These are phyloP conservation scores for Nyctalus aviator DNA, from an alignment of 2,797 vertebrate species.

Conservation along the genomic window DNA sequence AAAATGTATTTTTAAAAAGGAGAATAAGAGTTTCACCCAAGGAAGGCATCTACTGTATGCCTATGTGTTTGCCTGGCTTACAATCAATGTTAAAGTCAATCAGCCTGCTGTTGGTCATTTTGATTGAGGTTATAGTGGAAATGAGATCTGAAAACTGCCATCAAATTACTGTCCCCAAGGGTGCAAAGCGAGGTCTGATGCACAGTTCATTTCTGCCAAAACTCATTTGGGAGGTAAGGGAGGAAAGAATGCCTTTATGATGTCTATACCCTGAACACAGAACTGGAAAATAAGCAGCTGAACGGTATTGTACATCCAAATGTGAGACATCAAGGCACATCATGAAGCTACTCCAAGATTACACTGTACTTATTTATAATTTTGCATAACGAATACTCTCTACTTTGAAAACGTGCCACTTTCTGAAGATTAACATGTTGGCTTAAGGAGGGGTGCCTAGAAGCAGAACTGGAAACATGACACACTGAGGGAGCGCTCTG, in stretches of 20 bases:
- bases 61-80: conserved; percentile 49
- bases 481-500: conserved; percentile 20
- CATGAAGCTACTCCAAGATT: conserved; percentile 46
- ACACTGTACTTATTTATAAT: not conserved
- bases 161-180: conserved; percentile 37
- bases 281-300: conserved; percentile 53
- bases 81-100: conserved; percentile 58
- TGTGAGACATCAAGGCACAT: not conserved
- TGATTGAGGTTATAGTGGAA: conserved; percentile 42
- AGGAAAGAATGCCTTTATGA: conserved; percentile 55
- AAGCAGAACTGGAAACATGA: conserved; percentile 12
- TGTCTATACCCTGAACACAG: conserved; percentile 23
- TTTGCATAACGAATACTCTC: conserved; percentile 63
- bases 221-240: conserved; percentile 46
- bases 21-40: not conserved
- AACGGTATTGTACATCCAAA: not conserved
- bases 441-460: conserved; percentile 12
- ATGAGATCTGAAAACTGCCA: conserved; percentile 50
- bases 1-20: no score
- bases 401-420: conserved; percentile 9
- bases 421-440: conserved; percentile 25
- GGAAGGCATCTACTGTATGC: conserved; percentile 42
- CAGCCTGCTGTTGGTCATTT: conserved; percentile 14
- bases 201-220: conserved; percentile 62
- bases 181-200: conserved; percentile 16